These are phyloP conservation scores for Mirza zaza DNA, from an alignment of 2,113 vertebrate genomes.

Conservation along the genomic window DNA sequence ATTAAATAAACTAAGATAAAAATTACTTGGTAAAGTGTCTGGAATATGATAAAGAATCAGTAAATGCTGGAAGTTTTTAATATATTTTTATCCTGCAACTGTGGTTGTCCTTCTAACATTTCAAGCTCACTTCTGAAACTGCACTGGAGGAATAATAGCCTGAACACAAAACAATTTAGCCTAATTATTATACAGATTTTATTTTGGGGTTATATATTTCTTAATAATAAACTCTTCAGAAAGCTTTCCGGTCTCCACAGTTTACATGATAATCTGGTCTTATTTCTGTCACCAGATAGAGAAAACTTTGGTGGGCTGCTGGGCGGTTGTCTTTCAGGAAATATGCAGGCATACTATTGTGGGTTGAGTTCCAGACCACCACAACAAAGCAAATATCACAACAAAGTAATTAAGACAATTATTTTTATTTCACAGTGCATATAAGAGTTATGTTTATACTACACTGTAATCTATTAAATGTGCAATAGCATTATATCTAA, in stretches of 20 bases:
- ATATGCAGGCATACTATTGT: not conserved
- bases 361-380: not conserved
- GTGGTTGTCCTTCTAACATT: not conserved
- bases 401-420: not conserved
- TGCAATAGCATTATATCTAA: not conserved
- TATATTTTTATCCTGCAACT: not conserved
- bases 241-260: not conserved
- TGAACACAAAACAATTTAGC: not conserved
- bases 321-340: not conserved
- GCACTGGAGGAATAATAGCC: not conserved
- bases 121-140: not conserved
- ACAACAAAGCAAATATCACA: not conserved
- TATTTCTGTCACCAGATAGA: slow-evolving; percentile 8
- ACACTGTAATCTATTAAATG: not conserved
- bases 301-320: not conserved
- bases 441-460: not conserved
- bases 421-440: not conserved
- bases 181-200: not conserved
- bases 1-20: not conserved
- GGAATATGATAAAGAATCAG: not conserved
- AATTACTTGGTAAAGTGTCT: not conserved
- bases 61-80: not conserved
- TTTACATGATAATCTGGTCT: not conserved
- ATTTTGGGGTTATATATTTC: not conserved
- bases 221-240: not conserved